Percentiles rank a stretch among this genome's conserved stretches.
Conservation (phyloP, 2,797 vertebrate genomes). For the Hapalemur alaotrensis region DNA sequence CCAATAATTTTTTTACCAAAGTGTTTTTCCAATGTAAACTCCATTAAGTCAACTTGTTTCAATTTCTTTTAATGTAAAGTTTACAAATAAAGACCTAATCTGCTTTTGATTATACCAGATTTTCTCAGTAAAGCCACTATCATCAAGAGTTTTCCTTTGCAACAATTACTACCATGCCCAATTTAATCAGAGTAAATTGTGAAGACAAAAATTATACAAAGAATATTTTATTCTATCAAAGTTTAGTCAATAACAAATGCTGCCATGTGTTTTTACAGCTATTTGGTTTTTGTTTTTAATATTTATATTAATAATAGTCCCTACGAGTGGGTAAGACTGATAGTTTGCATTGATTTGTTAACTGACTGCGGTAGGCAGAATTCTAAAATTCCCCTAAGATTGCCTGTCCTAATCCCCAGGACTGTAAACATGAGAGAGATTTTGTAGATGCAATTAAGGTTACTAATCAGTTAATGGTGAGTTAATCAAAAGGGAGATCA, state of each 20-base stretch:
- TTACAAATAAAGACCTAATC: background rate
- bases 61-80: background rate
- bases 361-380: background rate
- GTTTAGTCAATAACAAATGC: background rate
- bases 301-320: background rate
- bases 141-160: background rate
- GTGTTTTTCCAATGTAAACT: background rate
- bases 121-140: background rate
- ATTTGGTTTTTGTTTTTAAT: background rate
- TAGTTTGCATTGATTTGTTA: background rate
- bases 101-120: background rate
- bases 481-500: background rate
- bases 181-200: background rate
- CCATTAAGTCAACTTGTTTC: background rate
- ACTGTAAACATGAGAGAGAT: background rate
- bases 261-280: background rate
- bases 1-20: constrained; percentile 17
- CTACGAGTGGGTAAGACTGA: background rate
- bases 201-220: background rate
- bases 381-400: background rate
- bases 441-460: background rate
- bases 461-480: background rate
- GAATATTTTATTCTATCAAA: background rate
- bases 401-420: background rate
- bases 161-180: background rate